Evolutionary conservation across 1,140 invertebrate species (phyloP).

Genomic region (Galendromus occidentalis): DNA sequence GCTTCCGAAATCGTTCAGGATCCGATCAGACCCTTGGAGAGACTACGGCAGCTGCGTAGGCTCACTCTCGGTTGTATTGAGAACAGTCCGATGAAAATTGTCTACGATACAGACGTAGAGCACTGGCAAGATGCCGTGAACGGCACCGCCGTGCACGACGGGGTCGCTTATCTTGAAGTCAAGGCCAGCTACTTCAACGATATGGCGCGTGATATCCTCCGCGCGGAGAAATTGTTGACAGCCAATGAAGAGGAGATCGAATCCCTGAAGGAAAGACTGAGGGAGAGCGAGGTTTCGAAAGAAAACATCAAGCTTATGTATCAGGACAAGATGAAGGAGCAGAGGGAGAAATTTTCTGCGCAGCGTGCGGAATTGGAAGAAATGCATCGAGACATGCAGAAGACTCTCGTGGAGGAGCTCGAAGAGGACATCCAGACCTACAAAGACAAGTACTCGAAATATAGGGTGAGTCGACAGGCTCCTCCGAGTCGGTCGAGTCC

Average conservation of each 20-base stretch:
- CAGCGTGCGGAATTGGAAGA: neutral
- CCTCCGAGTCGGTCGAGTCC: too few species aligned
- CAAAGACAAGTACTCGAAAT: constrained; percentile 3
- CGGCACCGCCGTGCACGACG: neutral
- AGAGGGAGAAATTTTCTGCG: neutral
- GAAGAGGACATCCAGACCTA: neutral
- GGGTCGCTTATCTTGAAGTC: neutral
- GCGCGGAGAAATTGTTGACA: neutral
- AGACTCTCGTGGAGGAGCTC: neutral
- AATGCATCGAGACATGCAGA: neutral
- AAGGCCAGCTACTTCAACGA: constrained; percentile 1
- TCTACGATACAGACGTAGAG: neutral
- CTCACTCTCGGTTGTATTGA: neutral
- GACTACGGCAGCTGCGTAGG: neutral
- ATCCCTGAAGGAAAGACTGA: neutral
- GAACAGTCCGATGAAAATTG: neutral
- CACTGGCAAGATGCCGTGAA: neutral
- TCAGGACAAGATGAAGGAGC: constrained; percentile 6
- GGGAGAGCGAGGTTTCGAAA: neutral
- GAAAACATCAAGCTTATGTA: neutral
- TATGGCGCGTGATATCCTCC: neutral
- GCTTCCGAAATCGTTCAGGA: constrained; percentile 16
- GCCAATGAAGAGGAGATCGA: neutral
- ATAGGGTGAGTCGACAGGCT: neutral
- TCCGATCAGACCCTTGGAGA: neutral